Percentiles rank a stretch among this genome's conserved stretches.
Evolutionary conservation across 2,113 vertebrate genomes (phyloP).

Genomic region (Solenodon paradoxus): DNA sequence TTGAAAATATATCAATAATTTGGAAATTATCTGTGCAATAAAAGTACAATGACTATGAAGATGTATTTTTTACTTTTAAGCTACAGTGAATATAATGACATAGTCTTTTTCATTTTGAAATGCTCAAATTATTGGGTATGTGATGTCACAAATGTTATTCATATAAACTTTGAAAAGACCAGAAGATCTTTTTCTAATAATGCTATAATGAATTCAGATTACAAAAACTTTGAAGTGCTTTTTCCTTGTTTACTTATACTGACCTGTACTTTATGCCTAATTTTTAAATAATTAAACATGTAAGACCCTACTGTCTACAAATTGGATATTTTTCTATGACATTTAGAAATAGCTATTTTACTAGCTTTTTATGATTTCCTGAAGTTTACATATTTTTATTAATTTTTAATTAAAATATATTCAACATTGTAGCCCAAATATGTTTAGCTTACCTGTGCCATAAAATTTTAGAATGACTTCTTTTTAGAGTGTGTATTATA

Average conservation of each 20-base stretch:
- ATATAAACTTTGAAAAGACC: background rate
- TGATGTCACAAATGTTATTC: background rate
- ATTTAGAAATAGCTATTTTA: background rate
- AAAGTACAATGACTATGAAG: too few relatives aligned
- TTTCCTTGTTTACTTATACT: background rate
- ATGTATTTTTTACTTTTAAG: too few relatives aligned
- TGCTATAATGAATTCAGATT: background rate
- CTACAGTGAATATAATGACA: too few relatives aligned
- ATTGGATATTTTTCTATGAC: background rate
- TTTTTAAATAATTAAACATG: background rate
- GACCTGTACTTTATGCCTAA: background rate
- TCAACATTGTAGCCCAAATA: background rate
- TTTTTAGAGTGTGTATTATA: background rate
- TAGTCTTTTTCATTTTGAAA: conserved; percentile 29
- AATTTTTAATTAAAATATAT: background rate
- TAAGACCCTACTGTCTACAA: background rate
- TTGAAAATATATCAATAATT: conserved; percentile 64
- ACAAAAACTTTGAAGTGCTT: background rate
- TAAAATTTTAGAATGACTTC: background rate
- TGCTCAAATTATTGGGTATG: background rate
- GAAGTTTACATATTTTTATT: background rate
- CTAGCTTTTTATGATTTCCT: background rate
- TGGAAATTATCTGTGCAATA: conserved; percentile 62
- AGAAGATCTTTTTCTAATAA: background rate
- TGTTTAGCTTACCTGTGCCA: background rate